phyloP scores from a whole-genome alignment of 2,113 vertebrate genomes.

The Machaerirhynchus nigripectus region DNA sequence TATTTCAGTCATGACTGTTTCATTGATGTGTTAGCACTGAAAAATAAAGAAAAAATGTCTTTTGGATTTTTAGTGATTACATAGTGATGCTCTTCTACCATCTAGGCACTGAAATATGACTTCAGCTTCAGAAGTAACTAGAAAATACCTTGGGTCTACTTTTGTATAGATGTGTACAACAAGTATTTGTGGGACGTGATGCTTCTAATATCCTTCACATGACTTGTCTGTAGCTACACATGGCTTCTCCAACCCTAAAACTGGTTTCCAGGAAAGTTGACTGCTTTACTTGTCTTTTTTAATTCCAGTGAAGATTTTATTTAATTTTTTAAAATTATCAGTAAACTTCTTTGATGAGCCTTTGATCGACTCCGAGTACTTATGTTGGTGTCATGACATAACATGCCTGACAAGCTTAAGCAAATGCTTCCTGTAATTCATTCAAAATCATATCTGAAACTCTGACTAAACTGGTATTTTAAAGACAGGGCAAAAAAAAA shows the following conservation, averaged over 20 bases:
- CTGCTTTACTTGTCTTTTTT: background rate
- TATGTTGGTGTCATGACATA: background rate
- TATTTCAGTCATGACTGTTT: background rate
- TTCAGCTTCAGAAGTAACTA: background rate
- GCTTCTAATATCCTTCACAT: background rate
- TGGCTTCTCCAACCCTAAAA: background rate
- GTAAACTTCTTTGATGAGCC: background rate
- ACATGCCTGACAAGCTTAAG: background rate
- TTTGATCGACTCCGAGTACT: fast-evolving
- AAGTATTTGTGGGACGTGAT: background rate
- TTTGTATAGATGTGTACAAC: background rate
- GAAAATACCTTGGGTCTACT: background rate
- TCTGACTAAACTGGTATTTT: background rate
- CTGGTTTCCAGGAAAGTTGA: background rate
- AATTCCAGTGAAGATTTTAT: background rate
- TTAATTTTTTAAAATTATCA: background rate
- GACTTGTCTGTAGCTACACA: background rate
- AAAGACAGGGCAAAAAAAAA: fast-evolving
- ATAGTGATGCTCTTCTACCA: background rate
- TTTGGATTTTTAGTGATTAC: background rate
- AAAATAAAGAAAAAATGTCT: background rate
- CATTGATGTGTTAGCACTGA: background rate
- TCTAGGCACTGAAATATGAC: background rate
- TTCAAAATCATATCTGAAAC: background rate
- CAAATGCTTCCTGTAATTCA: background rate